A percentile compares a stretch with the other conserved stretches of the same genome.
These are phyloP conservation scores for Centropristis striata DNA, from an alignment of 2,113 vertebrate genomes.

Conservation along the genomic window DNA sequence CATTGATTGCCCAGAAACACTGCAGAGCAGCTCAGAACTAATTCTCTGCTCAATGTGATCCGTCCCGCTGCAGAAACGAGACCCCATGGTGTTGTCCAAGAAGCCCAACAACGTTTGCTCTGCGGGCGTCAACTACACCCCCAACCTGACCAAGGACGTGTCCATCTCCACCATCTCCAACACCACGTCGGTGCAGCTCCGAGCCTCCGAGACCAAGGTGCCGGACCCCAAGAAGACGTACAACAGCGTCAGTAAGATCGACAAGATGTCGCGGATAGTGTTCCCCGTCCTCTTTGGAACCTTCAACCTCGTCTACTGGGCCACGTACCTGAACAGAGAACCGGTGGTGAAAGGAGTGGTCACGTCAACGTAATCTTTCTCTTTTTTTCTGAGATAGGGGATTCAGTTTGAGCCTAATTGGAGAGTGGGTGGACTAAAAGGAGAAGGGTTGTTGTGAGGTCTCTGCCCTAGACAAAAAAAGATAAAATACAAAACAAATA, in stretches of 20 bases:
- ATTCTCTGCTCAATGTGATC: neutral
- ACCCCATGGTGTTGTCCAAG: slow-evolving; percentile 90
- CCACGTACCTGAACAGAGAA: slow-evolving; percentile 97
- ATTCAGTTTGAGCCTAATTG: neutral
- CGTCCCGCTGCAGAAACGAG: slow-evolving; percentile 89
- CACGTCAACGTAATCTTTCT: slow-evolving; percentile 85
- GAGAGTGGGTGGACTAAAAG: slow-evolving; percentile 15
- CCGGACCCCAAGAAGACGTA: slow-evolving; percentile 97
- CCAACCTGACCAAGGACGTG: slow-evolving; percentile 94
- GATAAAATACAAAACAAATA: slow-evolving; percentile 9
- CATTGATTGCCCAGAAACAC: slow-evolving; percentile 11
- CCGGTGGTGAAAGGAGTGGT: slow-evolving; percentile 91
- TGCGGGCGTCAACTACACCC: slow-evolving; percentile 89
- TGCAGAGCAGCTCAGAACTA: neutral
- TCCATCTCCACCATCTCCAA: slow-evolving; percentile 91
- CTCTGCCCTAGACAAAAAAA: slow-evolving; percentile 22
- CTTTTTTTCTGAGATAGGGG: neutral
- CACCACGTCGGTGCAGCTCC: slow-evolving; percentile 86
- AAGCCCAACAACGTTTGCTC: slow-evolving; percentile 92
- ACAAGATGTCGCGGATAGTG: slow-evolving; percentile 98
- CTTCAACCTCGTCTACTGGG: slow-evolving; percentile 99
- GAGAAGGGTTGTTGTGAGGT: slow-evolving; percentile 13
- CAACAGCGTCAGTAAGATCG: slow-evolving; percentile 99
- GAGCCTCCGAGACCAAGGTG: slow-evolving; percentile 88
- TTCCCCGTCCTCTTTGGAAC: slow-evolving; percentile 97